Percentiles rank a stretch among this genome's conserved stretches.
Conservation (phyloP, 2,888 invertebrate species). For the Drosophila nr. medialis region DNA sequence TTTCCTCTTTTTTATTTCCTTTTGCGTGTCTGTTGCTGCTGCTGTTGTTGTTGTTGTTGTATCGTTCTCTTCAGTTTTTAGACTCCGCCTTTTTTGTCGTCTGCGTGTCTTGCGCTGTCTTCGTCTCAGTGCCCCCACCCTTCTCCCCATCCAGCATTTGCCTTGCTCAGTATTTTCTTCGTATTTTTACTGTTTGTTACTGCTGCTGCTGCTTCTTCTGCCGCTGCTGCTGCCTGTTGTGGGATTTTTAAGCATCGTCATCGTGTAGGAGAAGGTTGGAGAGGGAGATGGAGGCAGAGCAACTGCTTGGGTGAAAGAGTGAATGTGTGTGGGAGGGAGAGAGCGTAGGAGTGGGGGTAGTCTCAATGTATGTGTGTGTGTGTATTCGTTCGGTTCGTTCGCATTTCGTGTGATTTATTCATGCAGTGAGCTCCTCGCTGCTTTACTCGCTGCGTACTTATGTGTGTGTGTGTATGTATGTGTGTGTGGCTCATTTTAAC, state of each 20-base stretch:
- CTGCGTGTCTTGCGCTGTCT: slow-evolving; percentile 74
- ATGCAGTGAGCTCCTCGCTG: slow-evolving; percentile 55
- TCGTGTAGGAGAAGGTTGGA: slow-evolving; percentile 33
- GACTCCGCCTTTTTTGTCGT: slow-evolving; percentile 83
- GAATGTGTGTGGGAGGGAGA: slow-evolving; percentile 60
- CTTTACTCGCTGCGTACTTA: slow-evolving; percentile 74
- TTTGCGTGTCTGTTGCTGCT: slow-evolving; percentile 57
- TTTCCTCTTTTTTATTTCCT: slow-evolving; percentile 64
- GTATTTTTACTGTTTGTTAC: slow-evolving; percentile 58
- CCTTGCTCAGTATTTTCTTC: slow-evolving; percentile 37
- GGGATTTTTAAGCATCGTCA: slow-evolving; percentile 75
- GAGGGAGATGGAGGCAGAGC: slow-evolving; percentile 9
- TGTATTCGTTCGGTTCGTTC: slow-evolving; percentile 66
- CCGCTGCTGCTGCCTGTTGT: slow-evolving; percentile 59
- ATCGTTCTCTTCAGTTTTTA: slow-evolving; percentile 80
- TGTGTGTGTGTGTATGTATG: slow-evolving; percentile 48
- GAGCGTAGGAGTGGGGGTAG: slow-evolving; percentile 13
- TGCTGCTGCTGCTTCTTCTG: slow-evolving; percentile 24
- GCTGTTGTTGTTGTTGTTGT: slow-evolving; percentile 39
- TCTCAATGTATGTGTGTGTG: slow-evolving; percentile 21
- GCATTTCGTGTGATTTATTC: slow-evolving; percentile 80
- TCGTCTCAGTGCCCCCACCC: slow-evolving; percentile 42
- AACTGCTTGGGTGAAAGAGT: slow-evolving; percentile 67
- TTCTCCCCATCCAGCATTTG: not conserved
- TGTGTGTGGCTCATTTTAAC: slow-evolving; percentile 74